Base-by-base conservation (phyloP, 1,140 invertebrate genomes). In the Drosophila neocordata region DNA sequence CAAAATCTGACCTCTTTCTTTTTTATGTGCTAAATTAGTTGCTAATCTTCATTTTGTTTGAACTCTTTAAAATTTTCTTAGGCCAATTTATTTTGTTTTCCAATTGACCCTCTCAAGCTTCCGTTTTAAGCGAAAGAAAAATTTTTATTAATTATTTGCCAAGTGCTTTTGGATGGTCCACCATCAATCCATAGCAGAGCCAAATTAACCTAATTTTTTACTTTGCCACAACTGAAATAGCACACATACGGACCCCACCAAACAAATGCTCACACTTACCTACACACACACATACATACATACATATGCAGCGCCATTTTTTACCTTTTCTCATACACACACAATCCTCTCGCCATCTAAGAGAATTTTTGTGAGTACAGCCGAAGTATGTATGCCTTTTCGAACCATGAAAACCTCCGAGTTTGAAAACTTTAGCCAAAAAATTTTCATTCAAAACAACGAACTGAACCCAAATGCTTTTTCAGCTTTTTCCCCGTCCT, bases 131-230 rank as follows among this genome's bases (percentile, higher is more conserved):
- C 2, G 0, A 18, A 63, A 60, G 27, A 52, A 58, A 59, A 64
- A 64, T 64, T 67, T 76, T 76, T 88, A 85, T 85, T 88, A 85
- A 85, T 87, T 85, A 87, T 87, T 88, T 79, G 82, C 78, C 78
- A 85, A 85, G 82, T 85, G 78, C 73, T 87, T 82, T 82, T 76
- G 65, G 78, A 85, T 84, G 78, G 70, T 37, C 31, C n/a, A 65
- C 72, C 82, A 85, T 85, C 78, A 87, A 85, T 85, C 71, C 62
- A 61, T 62, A 56, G 78, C 78, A 69, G 44, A 56, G 70, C 82
- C 13, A 69, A 85, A 87, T 85, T 85, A 85, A 85, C 82, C 82
- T 88, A 85, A 85, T 85, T 85, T 85, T 84, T 85, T 75, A 81
- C 72, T 37, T 11, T 35, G 20, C 20, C 59, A 27, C 41, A 41